A percentile compares a stretch with the other conserved stretches of the same genome.
These are phyloP conservation scores for Drosophila takahashii DNA, from an alignment of 1,140 invertebrate genomes.

Conservation along the genomic window DNA sequence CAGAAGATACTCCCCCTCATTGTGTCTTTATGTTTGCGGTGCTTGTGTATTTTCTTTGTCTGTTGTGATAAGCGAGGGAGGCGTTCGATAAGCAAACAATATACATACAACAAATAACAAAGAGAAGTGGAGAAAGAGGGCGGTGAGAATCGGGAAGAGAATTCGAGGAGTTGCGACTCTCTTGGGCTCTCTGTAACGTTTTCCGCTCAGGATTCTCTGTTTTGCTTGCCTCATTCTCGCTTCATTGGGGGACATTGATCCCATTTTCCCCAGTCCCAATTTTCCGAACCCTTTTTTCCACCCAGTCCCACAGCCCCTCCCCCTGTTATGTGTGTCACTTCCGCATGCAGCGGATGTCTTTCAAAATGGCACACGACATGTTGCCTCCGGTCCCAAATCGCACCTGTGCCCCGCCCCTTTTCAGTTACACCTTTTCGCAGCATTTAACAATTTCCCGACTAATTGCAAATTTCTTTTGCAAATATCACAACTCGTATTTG, in stretches of 20 bases:
- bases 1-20: conserved; percentile 4
- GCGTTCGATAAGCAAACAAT: conserved; percentile 66
- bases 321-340: conserved; percentile 39
- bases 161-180: conserved; percentile 24
- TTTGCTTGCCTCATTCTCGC: conserved; percentile 73
- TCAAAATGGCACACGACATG: conserved; percentile 39
- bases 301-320: neutral
- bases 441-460: conserved; percentile 26
- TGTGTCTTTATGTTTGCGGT: conserved; percentile 14
- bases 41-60: conserved; percentile 41
- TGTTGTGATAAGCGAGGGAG: conserved; percentile 49
- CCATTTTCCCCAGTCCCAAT: conserved; percentile 66
- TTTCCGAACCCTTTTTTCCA: conserved; percentile 21
- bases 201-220: conserved; percentile 49
- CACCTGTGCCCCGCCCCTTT: conserved; percentile 18
- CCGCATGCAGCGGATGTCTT: conserved; percentile 46
- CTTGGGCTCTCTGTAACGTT: conserved; percentile 12
- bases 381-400: conserved; percentile 21
- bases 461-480: conserved; percentile 52
- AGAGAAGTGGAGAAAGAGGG: conserved; percentile 9
- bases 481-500: conserved; percentile 21
- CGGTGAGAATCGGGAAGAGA: conserved; percentile 18
- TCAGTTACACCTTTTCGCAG: conserved; percentile 14
- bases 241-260: conserved; percentile 75
- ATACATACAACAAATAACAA: conserved; percentile 50